Conservation (phyloP, 2,888 invertebrate species). For the Nemoura dubitans region DNA sequence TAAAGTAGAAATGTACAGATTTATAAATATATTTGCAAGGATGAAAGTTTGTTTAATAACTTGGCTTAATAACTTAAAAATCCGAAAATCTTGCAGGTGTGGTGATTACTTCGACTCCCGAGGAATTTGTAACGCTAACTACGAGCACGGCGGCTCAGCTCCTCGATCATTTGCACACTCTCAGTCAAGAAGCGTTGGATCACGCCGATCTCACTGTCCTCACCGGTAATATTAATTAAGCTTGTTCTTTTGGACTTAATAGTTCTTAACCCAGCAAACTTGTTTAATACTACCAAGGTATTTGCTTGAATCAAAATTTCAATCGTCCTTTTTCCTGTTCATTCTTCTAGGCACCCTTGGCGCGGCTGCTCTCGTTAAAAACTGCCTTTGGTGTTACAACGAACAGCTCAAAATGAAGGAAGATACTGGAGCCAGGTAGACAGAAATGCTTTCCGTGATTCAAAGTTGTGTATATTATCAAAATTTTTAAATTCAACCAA, state of each 20-base stretch:
- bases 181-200: slow-evolving; percentile 85
- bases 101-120: slow-evolving; percentile 79
- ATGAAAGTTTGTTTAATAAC: no score
- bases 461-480: no score
- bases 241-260: neutral
- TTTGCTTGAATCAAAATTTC: no score
- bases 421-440: slow-evolving; percentile 19
- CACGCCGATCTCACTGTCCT: slow-evolving; percentile 81
- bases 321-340: neutral
- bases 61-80: no score
- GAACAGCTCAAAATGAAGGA: slow-evolving; percentile 64
- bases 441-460: neutral
- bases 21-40: no score
- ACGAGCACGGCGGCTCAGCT: slow-evolving; percentile 76
- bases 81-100: slow-evolving; percentile 60
- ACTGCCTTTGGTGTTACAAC: slow-evolving; percentile 80
- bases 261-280: no score
- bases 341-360: neutral
- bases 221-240: slow-evolving; percentile 42
- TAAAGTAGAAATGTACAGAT: no score
- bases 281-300: no score
- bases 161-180: slow-evolving; percentile 78
- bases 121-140: slow-evolving; percentile 76
- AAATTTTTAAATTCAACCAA: no score
- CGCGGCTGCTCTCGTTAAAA: slow-evolving; percentile 80